phyloP scores from a whole-genome alignment of 2,113 vertebrate genomes.

The Noturus placidus region DNA sequence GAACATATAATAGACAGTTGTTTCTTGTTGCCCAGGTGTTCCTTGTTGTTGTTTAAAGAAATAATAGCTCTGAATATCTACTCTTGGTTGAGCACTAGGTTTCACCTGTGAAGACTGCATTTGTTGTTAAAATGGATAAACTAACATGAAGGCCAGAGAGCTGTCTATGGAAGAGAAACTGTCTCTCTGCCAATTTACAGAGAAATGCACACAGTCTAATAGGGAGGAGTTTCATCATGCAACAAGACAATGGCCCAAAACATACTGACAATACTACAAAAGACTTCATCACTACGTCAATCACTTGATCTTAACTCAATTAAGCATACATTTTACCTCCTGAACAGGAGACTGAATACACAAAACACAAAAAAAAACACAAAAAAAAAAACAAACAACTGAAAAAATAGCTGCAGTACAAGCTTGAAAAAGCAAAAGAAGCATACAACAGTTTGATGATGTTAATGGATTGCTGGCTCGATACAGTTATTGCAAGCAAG shows the following conservation, averaged over 20 bases:
- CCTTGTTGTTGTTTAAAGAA: too few relatives aligned
- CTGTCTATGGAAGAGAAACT: background rate
- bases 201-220: background rate
- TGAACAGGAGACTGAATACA: too few relatives aligned
- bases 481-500: background rate
- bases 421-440: background rate
- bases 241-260: background rate
- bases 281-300: background rate
- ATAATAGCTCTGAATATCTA: too few relatives aligned
- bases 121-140: background rate
- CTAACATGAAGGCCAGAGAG: too few relatives aligned
- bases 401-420: background rate
- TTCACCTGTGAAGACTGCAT: background rate
- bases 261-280: background rate
- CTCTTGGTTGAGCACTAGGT: too few relatives aligned
- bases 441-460: background rate
- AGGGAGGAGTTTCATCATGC: background rate
- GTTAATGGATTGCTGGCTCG: background rate
- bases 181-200: background rate
- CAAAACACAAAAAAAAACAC: too few relatives aligned
- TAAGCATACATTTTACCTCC: background rate
- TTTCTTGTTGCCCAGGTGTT: too few relatives aligned
- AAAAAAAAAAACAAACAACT: too few relatives aligned
- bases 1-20: too few relatives aligned
- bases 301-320: background rate